A percentile compares a stretch with the other conserved stretches of the same genome.
phyloP scores from a whole-genome alignment of 2,888 invertebrate species.

The Idaea biselata region DNA sequence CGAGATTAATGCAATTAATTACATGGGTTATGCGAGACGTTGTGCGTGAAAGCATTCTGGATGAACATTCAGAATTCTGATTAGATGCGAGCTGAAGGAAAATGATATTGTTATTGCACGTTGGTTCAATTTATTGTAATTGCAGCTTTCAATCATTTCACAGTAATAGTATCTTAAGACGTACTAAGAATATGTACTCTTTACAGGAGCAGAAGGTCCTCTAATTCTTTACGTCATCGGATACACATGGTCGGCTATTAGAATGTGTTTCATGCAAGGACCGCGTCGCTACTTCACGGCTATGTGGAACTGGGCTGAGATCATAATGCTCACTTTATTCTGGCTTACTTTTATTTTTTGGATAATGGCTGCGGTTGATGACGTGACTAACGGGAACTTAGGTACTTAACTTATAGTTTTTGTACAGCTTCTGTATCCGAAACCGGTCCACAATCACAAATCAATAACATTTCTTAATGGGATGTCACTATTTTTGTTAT shows the following conservation, averaged over 20 bases:
- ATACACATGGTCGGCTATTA: slow-evolving; percentile 76
- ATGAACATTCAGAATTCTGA: slow-evolving; percentile 19
- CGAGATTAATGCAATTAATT: slow-evolving; percentile 46
- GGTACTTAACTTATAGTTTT: not conserved
- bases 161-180: not conserved
- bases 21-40: slow-evolving; percentile 32
- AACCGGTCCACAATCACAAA: slow-evolving; percentile 17
- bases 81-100: slow-evolving; percentile 6
- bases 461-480: not conserved
- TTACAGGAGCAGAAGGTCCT: slow-evolving; percentile 49
- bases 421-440: not conserved
- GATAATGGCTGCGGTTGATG: slow-evolving; percentile 80
- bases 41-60: slow-evolving; percentile 25
- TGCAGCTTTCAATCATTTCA: not conserved
- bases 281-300: slow-evolving; percentile 77
- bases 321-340: slow-evolving; percentile 81
- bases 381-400: not conserved
- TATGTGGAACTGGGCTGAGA: slow-evolving; percentile 83
- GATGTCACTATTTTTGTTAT: not conserved
- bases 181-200: not conserved
- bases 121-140: not conserved
- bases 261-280: slow-evolving; percentile 80
- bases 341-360: slow-evolving; percentile 82
- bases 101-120: not conserved
- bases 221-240: slow-evolving; percentile 77